Base-by-base conservation (phyloP, 2,888 invertebrate genomes). In the Anaspis maculata region DNA sequence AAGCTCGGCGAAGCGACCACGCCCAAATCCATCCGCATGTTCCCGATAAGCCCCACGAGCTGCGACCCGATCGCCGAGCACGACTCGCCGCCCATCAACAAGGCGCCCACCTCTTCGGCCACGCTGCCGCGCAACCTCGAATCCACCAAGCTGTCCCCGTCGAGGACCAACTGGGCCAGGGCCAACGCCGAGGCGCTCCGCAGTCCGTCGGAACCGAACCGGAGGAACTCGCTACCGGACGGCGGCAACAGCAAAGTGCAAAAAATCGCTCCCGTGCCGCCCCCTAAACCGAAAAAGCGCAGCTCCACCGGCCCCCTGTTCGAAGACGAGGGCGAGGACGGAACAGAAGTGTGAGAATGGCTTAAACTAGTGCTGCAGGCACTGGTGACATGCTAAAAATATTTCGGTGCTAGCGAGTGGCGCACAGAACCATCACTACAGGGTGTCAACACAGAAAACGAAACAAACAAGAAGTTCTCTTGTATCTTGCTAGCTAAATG, bases 291-390 rank as follows among this genome's bases (percentile, higher is more conserved):
- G 30, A 86, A 84, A 66, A 86, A 85, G 71, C 78, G 81, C 48
- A 72, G 76, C 10, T 72, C 73, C 30, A 71, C 79, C 3, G 84
- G 84, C 49, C 85, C 86, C 39, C 66, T 87, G 42, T 87, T 86
- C 57, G 87, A 88, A 60, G 88, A 88, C 60, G 88, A 88, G 66
- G 85, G 86, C 15, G 88, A 88, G 59, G 87, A 88, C 50, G 88
- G 88, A 46, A 88, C 88, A 51, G 88, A 88, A 72, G 88, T 88
- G 71, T 85, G 79, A 73, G 68, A 67, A 51, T 62, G 59, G 61
- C 62, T 64, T 46, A 54, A 52, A 54, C 59, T 61, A 55, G 57
- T 60, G 58, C 61, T 61, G 6, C 24, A 42, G 37, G 57, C 56
- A 48, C 59, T 62, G 54, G 58, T 62, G 48, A 50, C 46, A 33